Conservation (phyloP, 2,888 invertebrate genomes). For the Melanotus villosus region DNA sequence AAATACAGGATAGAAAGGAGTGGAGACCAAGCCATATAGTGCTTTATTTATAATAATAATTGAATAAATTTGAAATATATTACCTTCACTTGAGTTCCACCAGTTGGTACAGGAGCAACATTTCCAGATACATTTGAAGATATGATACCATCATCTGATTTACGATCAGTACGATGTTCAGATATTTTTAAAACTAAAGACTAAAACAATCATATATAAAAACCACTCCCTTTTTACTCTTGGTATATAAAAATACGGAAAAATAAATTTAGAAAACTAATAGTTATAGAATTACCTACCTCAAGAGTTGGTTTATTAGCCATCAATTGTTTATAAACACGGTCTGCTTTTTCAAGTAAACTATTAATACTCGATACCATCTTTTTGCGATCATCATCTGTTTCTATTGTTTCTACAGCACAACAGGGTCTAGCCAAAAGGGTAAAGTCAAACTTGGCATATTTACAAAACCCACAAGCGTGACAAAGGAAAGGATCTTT, state of each 20-base stretch:
- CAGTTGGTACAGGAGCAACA: constrained; percentile 51
- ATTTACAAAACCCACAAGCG: constrained; percentile 99
- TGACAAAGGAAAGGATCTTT: constrained; percentile 99
- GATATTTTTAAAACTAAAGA: constrained; percentile 87
- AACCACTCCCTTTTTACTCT: too few species aligned
- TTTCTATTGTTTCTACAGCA: constrained; percentile 97
- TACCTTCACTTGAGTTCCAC: constrained; percentile 69
- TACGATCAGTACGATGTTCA: constrained; percentile 85
- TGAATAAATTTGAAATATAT: constrained; percentile 68
- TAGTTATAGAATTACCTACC: constrained; percentile 72
- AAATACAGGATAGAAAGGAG: too few species aligned
- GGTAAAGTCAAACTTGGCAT: constrained; percentile 98
- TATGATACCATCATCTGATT: constrained; percentile 68
- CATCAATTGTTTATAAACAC: constrained; percentile 92
- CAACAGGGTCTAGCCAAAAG: constrained; percentile 92
- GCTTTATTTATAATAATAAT: too few species aligned
- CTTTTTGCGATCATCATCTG: constrained; percentile 96
- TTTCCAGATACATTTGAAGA: constrained; percentile 53
- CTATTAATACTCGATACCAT: constrained; percentile 93
- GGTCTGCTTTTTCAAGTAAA: constrained; percentile 93
- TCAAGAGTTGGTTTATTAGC: constrained; percentile 93
- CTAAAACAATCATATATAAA: constrained; percentile 61
- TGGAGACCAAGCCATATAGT: too few species aligned
- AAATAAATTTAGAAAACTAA: too few species aligned
- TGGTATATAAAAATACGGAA: not conserved